Base-by-base conservation (phyloP, 2,888 invertebrate genomes). In the Ptychoptera contaminata region DNA sequence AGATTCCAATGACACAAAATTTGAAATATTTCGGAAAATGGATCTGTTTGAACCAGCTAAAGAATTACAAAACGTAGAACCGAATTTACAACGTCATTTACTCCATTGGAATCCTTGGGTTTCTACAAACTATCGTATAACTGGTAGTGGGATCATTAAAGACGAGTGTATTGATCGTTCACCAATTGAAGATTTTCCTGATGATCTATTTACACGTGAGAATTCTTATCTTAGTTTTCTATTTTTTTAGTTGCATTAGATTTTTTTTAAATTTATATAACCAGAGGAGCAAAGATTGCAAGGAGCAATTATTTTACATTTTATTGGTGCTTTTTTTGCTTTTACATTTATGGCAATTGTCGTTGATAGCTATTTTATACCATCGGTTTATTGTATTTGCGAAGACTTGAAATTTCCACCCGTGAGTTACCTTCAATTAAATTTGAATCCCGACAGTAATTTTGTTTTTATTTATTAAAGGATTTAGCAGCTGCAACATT, bases 401-500 rank as follows among this genome's bases (percentile, higher is more conserved):
- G 77, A 82, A 50, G 81, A 83, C 62, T 62, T 85, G 37, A 74
- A 79, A 55, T 72, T 85, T 55, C 78, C 82, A 9, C 31, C 30
- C 23, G 39, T 39, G 29, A 29, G 29, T 16, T 8, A 34, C 11
- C 7, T 16, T 37, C 2, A 11, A 38, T 23, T 23, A 23, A 23
- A 23, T 23, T 23, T 7, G 7, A 23, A 23, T 23, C 23, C 4
- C 23, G 23, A 23, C 3, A 7, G 3, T 23, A 23, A 23, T 23
- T 23, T 23, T 23, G 3, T 23, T 23, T 7, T 7, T 23, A 5
- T 23, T 23, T 23, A 5, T 23, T 23, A 16, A 63, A 80, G 69
- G 92, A 97, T 65, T 88, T 96, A 11, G 94, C 93, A 0, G 96
- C 93, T 0, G 96, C 96, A 2, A 96, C 94, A 0, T 94, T 97